phyloP scores from a whole-genome alignment of 2,797 vertebrate genomes.

The Argyrosomus regius region DNA sequence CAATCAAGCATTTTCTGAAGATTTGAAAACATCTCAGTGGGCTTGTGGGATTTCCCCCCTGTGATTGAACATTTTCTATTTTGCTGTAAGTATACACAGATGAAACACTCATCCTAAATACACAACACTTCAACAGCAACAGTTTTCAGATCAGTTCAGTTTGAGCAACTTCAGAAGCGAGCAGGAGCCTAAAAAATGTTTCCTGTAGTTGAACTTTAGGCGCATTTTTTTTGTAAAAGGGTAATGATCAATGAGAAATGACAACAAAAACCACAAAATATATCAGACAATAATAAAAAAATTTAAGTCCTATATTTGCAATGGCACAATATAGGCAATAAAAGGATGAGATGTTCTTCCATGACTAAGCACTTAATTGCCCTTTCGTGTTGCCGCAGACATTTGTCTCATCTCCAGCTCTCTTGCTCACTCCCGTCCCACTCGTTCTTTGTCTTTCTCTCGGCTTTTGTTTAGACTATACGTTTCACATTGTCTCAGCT shows the following conservation, averaged over 20 bases:
- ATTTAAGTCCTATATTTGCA: slow-evolving; percentile 44
- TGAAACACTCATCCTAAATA: background rate
- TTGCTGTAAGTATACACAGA: background rate
- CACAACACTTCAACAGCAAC: background rate
- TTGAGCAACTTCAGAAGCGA: background rate
- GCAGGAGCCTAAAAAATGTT: background rate
- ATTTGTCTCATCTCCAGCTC: slow-evolving; percentile 70
- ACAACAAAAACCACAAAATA: slow-evolving; percentile 17
- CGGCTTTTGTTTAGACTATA: slow-evolving; percentile 69
- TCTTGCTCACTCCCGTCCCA: slow-evolving; percentile 61
- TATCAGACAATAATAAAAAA: slow-evolving; percentile 19
- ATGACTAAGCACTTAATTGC: slow-evolving; percentile 68
- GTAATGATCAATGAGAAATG: background rate
- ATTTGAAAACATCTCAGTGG: slow-evolving; percentile 9
- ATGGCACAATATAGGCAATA: slow-evolving; percentile 40
- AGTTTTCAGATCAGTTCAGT: background rate
- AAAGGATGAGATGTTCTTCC: slow-evolving; percentile 59
- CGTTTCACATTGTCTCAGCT: slow-evolving; percentile 70
- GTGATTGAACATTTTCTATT: slow-evolving; percentile 11
- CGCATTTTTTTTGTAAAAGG: background rate
- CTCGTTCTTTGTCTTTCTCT: slow-evolving; percentile 63
- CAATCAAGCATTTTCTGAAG: slow-evolving; percentile 45
- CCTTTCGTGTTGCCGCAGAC: slow-evolving; percentile 61
- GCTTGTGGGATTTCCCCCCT: background rate
- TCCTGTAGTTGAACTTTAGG: background rate